Conservation (phyloP, 2,113 vertebrate genomes). For the Pelusios castaneus region DNA sequence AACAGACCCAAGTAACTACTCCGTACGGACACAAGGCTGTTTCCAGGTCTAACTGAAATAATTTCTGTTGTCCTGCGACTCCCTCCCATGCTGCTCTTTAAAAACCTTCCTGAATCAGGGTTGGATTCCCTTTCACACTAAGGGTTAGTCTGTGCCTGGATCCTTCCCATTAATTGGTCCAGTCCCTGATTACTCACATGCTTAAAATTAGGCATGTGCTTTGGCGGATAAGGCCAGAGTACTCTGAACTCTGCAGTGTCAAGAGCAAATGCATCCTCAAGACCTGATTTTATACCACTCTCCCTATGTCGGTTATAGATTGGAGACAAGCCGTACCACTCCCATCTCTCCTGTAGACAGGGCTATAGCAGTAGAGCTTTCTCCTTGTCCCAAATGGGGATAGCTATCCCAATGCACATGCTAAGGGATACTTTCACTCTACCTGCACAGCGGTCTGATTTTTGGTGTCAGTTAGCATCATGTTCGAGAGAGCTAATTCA, state of each 20-base stretch:
- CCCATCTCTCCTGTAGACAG: background rate
- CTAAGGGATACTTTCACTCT: background rate
- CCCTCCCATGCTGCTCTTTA: constrained; percentile 1
- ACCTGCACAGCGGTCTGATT: background rate
- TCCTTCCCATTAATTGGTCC: too few relatives aligned
- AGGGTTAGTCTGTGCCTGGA: too few relatives aligned
- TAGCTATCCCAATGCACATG: background rate
- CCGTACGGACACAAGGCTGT: background rate
- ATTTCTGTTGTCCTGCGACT: background rate
- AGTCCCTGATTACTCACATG: too few relatives aligned
- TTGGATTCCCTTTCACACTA: background rate
- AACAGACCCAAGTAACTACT: constrained; percentile 20
- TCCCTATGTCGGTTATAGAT: background rate
- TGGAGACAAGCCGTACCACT: too few relatives aligned
- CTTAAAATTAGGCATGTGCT: too few relatives aligned
- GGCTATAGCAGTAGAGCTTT: too few relatives aligned
- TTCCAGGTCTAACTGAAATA: constrained; percentile 7
- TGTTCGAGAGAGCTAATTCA: background rate
- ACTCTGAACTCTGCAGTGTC: background rate
- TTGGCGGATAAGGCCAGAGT: background rate
- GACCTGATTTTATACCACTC: background rate
- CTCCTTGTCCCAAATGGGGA: background rate
- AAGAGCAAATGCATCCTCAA: background rate
- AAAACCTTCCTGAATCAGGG: background rate
- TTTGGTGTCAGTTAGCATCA: background rate